Conservation (phyloP, 2,797 vertebrate genomes). For the Periparus ater region DNA sequence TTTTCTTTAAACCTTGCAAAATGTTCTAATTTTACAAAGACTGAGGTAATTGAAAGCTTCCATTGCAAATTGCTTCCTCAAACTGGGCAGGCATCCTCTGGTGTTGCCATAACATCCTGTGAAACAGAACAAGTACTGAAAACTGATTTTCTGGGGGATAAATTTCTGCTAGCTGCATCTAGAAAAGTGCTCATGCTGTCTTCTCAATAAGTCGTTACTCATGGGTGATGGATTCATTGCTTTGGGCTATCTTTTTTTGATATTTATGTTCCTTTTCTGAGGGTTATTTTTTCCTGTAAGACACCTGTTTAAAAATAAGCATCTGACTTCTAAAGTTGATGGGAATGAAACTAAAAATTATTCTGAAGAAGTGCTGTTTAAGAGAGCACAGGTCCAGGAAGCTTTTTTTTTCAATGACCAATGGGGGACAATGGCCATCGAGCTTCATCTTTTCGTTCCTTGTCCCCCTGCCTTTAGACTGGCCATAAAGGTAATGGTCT, state of each 20-base stretch:
- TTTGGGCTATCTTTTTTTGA: not conserved
- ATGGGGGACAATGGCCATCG: not conserved
- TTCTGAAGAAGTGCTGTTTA: not conserved
- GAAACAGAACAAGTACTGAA: conserved; percentile 3
- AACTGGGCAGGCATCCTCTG: not conserved
- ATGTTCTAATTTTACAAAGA: conserved; percentile 17
- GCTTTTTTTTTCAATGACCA: not conserved
- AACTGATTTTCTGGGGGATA: not conserved
- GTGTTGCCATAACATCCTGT: not conserved
- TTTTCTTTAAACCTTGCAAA: conserved; percentile 1
- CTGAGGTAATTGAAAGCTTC: conserved; percentile 26
- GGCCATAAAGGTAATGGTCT: not conserved
- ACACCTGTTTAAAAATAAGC: not conserved
- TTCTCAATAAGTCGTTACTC: not conserved
- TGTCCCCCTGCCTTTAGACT: not conserved
- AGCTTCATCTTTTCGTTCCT: not conserved
- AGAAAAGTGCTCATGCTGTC: not conserved
- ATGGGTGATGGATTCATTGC: not conserved
- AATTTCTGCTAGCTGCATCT: not conserved
- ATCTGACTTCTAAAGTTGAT: not conserved
- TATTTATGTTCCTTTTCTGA: not conserved
- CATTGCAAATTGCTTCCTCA: conserved; percentile 1
- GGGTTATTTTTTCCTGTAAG: not conserved
- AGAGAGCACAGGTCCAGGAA: fast-evolving
- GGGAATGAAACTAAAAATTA: not conserved